These are phyloP conservation scores for Catharus minimus DNA, from an alignment of 2,113 vertebrate genomes.

Conservation along the genomic window DNA sequence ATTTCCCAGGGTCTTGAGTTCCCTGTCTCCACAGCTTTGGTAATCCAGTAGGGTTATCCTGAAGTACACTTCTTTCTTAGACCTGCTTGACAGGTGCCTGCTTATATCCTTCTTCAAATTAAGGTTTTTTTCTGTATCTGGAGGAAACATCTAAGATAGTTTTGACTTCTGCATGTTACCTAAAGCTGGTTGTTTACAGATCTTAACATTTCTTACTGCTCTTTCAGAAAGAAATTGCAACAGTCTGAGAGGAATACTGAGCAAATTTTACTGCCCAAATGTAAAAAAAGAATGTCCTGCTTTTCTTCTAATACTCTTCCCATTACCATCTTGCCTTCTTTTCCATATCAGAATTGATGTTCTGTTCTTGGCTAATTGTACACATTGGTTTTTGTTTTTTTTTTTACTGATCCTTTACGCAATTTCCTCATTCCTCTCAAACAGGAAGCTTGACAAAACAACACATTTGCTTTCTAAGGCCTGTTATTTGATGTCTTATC, in stretches of 20 bases:
- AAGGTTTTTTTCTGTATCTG: background rate
- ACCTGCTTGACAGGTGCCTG: background rate
- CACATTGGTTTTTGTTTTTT: background rate
- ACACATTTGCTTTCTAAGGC: background rate
- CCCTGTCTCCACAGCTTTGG: background rate
- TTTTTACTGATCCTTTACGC: background rate
- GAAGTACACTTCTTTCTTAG: background rate
- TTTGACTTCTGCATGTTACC: background rate
- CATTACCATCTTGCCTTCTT: background rate
- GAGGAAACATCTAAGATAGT: background rate
- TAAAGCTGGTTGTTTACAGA: background rate
- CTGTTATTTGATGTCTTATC: background rate
- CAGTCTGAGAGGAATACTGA: background rate
- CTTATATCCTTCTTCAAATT: background rate
- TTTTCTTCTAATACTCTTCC: background rate
- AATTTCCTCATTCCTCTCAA: background rate
- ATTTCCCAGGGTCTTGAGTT: background rate
- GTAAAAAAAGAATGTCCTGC: background rate
- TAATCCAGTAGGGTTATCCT: background rate
- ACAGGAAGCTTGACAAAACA: background rate
- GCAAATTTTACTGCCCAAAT: background rate
- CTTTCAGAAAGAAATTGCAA: background rate
- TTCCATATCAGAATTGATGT: background rate
- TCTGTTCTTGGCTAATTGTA: background rate
- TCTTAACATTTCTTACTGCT: background rate